Evolutionary conservation across 2,113 vertebrate species (phyloP), one percentile per base, ranked within the genome.

Genomic region (Catharus bicknelli): DNA sequence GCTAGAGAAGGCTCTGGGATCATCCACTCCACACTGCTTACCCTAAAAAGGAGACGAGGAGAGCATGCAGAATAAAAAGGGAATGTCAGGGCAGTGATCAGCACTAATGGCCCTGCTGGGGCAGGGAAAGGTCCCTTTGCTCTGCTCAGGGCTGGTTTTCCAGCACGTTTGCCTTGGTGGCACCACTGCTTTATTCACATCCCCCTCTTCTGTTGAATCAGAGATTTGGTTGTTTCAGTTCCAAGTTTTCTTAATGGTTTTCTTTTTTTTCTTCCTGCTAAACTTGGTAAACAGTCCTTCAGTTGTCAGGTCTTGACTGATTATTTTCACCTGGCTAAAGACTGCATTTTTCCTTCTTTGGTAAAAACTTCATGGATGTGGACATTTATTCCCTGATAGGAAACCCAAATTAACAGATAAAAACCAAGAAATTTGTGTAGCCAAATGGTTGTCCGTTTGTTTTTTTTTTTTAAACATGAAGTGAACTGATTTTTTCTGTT

Each of bases 1-100:
- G 87, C 93, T 48, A 6, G 20, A 21, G 51, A 36, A 73, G 34
- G 62, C 62, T 85, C 62, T 29, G 17, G 30, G 58, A 89, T 85
- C 80, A 58, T 79, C 51, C 74, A 29, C 51, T 95, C 43, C 72
- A 53, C 55, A n/a, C 5, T 2, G 9, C 53, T 94, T 89, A 50
- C 91, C 94, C 93, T 94, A 82, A 94, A 92, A 96, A 91, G 91
- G 95, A 94, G 75, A 83, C 0, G 26, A 87, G 54, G 29, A 93
- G 75, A 92, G 78, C 42, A 10, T 18, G 40, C 66, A 29, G 5
- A 21, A 25, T 16, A 7, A 19, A 14, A 87, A 74, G 78, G 78
- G 78, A 67, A 74, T 20, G 29, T 4, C 32, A 34, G 47, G 55
- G 80, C 87, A 86, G 43, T 2, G 4, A 38, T 81, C 5, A 51